Base-by-base conservation (phyloP, 2,113 vertebrate genomes). In the Barbus barbus region DNA sequence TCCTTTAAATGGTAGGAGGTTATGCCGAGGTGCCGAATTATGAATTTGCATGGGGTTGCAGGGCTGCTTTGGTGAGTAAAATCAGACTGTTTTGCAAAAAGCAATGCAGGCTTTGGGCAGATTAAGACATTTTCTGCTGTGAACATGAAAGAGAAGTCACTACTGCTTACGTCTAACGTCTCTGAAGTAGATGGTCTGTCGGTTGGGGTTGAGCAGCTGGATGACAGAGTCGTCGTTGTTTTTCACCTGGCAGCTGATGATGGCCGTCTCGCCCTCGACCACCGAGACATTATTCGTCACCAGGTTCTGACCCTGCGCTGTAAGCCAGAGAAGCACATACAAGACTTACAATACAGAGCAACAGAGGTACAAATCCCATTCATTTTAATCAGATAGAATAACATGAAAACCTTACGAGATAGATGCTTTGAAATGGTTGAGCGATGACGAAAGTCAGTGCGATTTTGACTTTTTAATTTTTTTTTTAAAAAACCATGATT, bases 141-240 rank as follows among this genome's bases (percentile, higher is more conserved):
- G 28, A 51, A 41, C 38, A 53, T 12, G 20, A 82, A 48, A 24
- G 44, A 26, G 31, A 58, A 78, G 75, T 58, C 75, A 75, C 51
- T 16, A 38, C 48, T 58, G 75, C 97, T 97, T 93, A 99, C 98
- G 98, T 88, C 97, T 95, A 93, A 98, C 95, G 86, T 99, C 93
- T 89, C 90, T 91, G 92, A 95, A 95, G 86, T 97, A 99, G 90
- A 99, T 99, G 1, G 98, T 99, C 91, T 95, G 94, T 91, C 97
- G 94, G 95, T 98, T 98, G 92, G 98, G 98, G 91, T 99, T 99
- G 90, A 99, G 96, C n/a, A 99, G 96, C 87, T 99, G 98, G 88
- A 99, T 99, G 87, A 99, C 98, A 0, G 98, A 99, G 94, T 98
- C 98, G 0, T 99, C 98, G 53, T 94, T 95, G 94, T 99, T 95